Base-by-base conservation (phyloP, 2,888 invertebrate genomes). In the Acanthosepion lycidas region DNA sequence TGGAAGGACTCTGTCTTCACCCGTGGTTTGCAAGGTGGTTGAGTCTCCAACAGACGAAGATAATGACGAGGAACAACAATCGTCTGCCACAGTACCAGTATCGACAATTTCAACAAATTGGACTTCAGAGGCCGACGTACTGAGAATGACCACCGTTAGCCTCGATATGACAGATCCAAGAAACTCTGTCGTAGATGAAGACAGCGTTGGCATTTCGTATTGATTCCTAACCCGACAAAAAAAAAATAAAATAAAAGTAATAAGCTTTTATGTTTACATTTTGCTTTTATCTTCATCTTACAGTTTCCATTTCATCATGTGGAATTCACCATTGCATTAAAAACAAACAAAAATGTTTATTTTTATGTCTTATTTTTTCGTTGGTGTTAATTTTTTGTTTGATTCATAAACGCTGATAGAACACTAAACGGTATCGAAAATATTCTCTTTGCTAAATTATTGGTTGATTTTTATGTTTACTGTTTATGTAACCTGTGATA, bases 171-270 rank as follows among this genome's bases (percentile, higher is more conserved):
- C 49, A 51, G 92, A 49, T 20, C 18, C 49, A 12, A 26, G 20
- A n/a, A 26, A 42, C 6, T 91, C 33, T 91, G 6, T 48, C 6
- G 91, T 9, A 12, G 48, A 51, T 93, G 92, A 93, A 51, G 92
- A 93, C 26, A 51, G 92, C 26, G 92, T 93, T 51, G 92, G 92
- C 42, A 93, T 93, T 93, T 93, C 92, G 1, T 93, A 93, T 51
- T 93, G 53, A 93, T 15, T 53, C 1, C 8, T 9, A 28, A 26
- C 26, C 20, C 2, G 12, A 48, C 42, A 20, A 92, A 91, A 23
- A 92, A 3, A 0, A 33, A 42, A 9, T 6, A 33, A 6, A 8
- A n/a, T 8, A 91, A 42, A 42, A 42, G 6, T 8, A 48, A 42
- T 15, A n/a, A 42, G 5, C 42, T 26, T n/a, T 15, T 42, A 6